phyloP scores from a whole-genome alignment of 2,888 invertebrate species.

The Hypena proboscidalis region DNA sequence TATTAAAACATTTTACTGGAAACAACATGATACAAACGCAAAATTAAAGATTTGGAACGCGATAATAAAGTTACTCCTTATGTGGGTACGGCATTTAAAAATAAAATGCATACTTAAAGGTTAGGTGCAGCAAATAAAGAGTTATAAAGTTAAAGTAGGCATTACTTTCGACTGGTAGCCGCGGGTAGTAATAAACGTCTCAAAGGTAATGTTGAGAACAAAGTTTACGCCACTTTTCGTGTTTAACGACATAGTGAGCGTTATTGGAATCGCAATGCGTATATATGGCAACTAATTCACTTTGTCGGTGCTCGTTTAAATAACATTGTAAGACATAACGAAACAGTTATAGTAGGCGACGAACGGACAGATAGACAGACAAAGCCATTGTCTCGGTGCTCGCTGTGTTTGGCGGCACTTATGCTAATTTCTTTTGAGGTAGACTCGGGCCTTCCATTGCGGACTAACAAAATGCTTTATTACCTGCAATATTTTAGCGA shows the following conservation, averaged over 20 bases:
- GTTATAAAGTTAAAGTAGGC: slow-evolving; percentile 29
- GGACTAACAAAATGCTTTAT: slow-evolving; percentile 64
- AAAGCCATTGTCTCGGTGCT: slow-evolving; percentile 78
- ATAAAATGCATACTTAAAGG: slow-evolving; percentile 43
- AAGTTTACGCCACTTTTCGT: slow-evolving; percentile 48
- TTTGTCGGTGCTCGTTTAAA: slow-evolving; percentile 59
- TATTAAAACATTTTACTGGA: slow-evolving; percentile 21
- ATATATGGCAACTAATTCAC: slow-evolving; percentile 43
- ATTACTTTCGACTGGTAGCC: slow-evolving; percentile 41
- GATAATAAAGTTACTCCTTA: slow-evolving; percentile 41
- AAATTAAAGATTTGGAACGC: slow-evolving; percentile 46
- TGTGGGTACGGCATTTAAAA: slow-evolving; percentile 38
- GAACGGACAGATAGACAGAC: slow-evolving; percentile 71
- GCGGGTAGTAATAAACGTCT: slow-evolving; percentile 40
- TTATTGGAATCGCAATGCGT: slow-evolving; percentile 45
- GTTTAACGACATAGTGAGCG: slow-evolving; percentile 44
- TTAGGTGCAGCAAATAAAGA: slow-evolving; percentile 38
- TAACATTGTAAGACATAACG: slow-evolving; percentile 62
- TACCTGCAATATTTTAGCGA: slow-evolving; percentile 63
- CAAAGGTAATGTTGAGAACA: slow-evolving; percentile 37
- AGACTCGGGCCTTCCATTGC: slow-evolving; percentile 65
- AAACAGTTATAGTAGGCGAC: slow-evolving; percentile 69
- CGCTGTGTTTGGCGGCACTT: slow-evolving; percentile 74
- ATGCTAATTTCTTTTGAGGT: slow-evolving; percentile 81
- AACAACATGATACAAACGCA: slow-evolving; percentile 28